These are phyloP conservation scores for Brachypterus glaber DNA, from an alignment of 2,888 invertebrate species.

Conservation along the genomic window DNA sequence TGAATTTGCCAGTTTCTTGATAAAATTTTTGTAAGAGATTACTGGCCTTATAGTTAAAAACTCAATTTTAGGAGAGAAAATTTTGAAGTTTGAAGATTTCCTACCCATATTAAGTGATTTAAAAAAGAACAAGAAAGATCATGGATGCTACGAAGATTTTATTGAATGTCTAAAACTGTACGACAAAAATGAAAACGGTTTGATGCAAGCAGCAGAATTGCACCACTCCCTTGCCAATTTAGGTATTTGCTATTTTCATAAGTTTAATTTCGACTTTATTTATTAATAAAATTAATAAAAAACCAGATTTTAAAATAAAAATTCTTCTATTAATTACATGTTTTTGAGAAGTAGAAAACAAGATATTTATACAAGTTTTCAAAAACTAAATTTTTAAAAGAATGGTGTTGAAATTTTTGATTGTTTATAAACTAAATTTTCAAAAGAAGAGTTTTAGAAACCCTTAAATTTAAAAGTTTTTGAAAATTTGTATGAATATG, in stretches of 20 bases:
- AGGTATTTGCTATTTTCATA: slow-evolving; percentile 51
- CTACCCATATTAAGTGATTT: slow-evolving; percentile 87
- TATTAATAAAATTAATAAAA: neutral
- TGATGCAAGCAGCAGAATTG: slow-evolving; percentile 91
- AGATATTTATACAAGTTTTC: too few relatives aligned
- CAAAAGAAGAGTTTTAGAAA: too few relatives aligned
- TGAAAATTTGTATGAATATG: too few relatives aligned
- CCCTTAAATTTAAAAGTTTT: too few relatives aligned
- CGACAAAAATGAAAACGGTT: slow-evolving; percentile 95
- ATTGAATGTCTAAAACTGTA: slow-evolving; percentile 98
- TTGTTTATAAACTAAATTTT: too few relatives aligned
- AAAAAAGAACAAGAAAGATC: slow-evolving; percentile 82
- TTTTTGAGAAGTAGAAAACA: too few relatives aligned
- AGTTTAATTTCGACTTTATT: slow-evolving; percentile 3
- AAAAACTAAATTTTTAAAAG: too few relatives aligned
- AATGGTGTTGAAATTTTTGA: too few relatives aligned
- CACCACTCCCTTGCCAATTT: slow-evolving; percentile 87
- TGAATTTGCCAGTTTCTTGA: too few relatives aligned
- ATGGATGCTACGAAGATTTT: slow-evolving; percentile 97
- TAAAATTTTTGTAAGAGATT: too few relatives aligned
- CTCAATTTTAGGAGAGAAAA: slow-evolving; percentile 62
- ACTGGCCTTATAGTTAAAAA: too few relatives aligned
- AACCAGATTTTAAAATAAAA: slow-evolving; percentile 1
- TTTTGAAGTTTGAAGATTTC: slow-evolving; percentile 88
- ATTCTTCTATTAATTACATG: too few relatives aligned